These are phyloP conservation scores for Drosophila austrosaltans DNA, from an alignment of 2,888 invertebrate genomes.

Conservation along the genomic window DNA sequence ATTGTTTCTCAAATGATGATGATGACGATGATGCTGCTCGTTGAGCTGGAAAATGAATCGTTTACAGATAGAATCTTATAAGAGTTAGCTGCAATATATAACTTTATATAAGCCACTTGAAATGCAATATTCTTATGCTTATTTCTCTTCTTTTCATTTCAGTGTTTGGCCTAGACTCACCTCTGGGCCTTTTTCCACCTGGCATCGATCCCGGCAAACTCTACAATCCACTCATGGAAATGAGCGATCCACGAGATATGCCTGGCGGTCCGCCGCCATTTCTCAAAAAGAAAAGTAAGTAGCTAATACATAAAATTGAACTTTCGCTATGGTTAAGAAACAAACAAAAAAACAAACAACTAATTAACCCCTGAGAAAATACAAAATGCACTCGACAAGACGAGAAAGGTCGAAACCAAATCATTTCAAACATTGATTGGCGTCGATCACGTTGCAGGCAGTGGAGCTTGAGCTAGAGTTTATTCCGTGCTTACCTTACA, in stretches of 20 bases:
- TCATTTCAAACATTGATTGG: constrained; percentile 74
- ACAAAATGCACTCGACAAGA: constrained; percentile 13
- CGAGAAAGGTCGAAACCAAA: constrained; percentile 54
- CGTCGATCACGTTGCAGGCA: constrained; percentile 62
- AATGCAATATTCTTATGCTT: not conserved
- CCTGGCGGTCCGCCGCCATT: constrained; percentile 88
- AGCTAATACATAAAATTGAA: constrained; percentile 37
- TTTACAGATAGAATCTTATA: constrained; percentile 42
- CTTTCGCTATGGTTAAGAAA: constrained; percentile 30
- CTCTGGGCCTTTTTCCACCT: constrained; percentile 89
- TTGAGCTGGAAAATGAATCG: constrained; percentile 71
- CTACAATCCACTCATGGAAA: constrained; percentile 89
- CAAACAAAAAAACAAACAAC: constrained; percentile 66
- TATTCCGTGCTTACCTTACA: constrained; percentile 58
- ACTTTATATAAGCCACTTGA: not conserved
- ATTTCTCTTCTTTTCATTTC: constrained; percentile 54
- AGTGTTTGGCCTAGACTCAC: constrained; percentile 91
- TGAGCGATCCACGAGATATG: constrained; percentile 88
- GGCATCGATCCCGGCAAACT: constrained; percentile 90
- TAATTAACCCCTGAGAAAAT: constrained; percentile 72
- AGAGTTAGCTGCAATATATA: constrained; percentile 44
- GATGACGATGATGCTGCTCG: constrained; percentile 43
- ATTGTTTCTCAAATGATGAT: constrained; percentile 46
- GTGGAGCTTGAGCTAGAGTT: constrained; percentile 32
- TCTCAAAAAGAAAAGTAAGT: constrained; percentile 93